A percentile compares a stretch with the other conserved stretches of the same genome.
Evolutionary conservation across 2,797 vertebrate species (phyloP).

Genomic region (Melanogrammus aeglefinus): DNA sequence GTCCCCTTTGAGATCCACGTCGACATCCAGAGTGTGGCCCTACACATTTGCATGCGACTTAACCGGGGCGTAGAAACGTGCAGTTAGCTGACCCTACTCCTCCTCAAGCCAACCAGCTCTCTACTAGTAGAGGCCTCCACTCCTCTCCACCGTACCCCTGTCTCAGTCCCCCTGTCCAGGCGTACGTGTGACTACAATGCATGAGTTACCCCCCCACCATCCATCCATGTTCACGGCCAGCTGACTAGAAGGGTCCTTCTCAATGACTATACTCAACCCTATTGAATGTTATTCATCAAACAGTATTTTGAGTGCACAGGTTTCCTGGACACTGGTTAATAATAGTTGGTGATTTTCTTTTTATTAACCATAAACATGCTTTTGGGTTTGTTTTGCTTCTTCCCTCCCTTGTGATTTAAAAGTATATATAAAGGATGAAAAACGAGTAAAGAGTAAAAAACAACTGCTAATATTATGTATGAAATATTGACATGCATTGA

Average conservation of each 20-base stretch:
- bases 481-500: not conserved
- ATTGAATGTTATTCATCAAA: not conserved
- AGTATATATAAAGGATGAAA: not conserved
- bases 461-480: not conserved
- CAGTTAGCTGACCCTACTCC: no score
- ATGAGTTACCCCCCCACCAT: no score
- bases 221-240: not conserved
- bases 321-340: not conserved
- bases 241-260: not conserved
- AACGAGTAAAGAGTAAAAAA: not conserved
- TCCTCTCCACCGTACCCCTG: no score
- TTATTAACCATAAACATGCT: no score
- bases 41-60: no score
- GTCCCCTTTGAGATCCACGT: slow-evolving; percentile 15
- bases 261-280: not conserved
- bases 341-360: no score
- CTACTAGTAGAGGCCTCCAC: not conserved
- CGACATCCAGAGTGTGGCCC: no score
- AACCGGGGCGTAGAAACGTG: no score
- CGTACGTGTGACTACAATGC: no score
- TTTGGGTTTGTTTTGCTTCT: not conserved
- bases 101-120: not conserved
- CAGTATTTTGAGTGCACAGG: not conserved
- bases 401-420: not conserved
- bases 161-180: no score